A percentile compares a stretch with the other conserved stretches of the same genome.
These are phyloP conservation scores for Rhopalosiphum nymphaeae DNA, from an alignment of 2,888 invertebrate genomes.

Conservation along the genomic window DNA sequence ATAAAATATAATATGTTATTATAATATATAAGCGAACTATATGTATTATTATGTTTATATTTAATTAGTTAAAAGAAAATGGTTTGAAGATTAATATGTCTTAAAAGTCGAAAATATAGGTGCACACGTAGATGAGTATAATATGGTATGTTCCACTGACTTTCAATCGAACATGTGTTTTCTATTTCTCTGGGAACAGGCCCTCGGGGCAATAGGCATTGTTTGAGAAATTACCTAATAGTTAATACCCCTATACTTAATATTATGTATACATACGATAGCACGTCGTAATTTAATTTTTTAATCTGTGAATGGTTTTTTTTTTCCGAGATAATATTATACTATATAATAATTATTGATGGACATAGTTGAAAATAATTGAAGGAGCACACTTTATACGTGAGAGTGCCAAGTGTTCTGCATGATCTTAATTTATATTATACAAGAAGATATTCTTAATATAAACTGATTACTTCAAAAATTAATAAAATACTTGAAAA, in stretches of 20 bases:
- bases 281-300: neutral
- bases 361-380: neutral
- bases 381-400: neutral
- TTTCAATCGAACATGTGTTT: neutral
- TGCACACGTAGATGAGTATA: no score
- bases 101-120: neutral
- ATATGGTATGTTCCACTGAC: neutral
- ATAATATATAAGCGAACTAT: no score
- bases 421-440: neutral
- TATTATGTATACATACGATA: neutral
- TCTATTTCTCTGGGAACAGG: neutral
- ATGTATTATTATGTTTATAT: neutral
- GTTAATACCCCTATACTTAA: conserved; percentile 5
- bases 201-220: neutral
- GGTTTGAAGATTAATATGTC: neutral
- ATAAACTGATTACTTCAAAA: neutral
- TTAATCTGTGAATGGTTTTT: neutral
- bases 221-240: neutral
- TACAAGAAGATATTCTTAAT: neutral
- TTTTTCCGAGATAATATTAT: neutral
- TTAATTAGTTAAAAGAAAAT: neutral
- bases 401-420: neutral
- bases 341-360: neutral
- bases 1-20: neutral
- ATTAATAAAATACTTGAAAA: neutral